phyloP scores from a whole-genome alignment of 2,113 vertebrate species.

The Pangasianodon hypophthalmus region DNA sequence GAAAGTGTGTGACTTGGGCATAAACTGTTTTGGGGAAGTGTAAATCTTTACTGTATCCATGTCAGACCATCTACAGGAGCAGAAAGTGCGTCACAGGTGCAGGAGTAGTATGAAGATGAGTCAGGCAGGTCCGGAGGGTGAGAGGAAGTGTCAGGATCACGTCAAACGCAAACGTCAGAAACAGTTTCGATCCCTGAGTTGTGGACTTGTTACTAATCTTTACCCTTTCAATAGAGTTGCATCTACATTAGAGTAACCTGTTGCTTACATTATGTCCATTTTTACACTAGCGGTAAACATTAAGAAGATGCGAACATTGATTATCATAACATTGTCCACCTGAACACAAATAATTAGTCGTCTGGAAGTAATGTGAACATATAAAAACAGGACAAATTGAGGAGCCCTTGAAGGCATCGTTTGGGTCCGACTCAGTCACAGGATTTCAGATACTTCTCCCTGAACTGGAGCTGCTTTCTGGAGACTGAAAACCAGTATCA shows the following conservation, averaged over 20 bases:
- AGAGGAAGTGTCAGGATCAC: background rate
- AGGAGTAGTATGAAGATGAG: background rate
- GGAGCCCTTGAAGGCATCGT: background rate
- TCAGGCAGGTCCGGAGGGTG: no score
- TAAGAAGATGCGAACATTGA: background rate
- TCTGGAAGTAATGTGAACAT: background rate
- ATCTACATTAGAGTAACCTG: background rate
- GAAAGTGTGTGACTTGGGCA: background rate
- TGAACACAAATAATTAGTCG: background rate
- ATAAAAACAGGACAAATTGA: background rate
- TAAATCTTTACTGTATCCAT: background rate
- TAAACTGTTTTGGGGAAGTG: background rate
- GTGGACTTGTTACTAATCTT: background rate
- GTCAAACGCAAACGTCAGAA: background rate
- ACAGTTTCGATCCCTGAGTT: background rate
- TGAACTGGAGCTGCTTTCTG: background rate
- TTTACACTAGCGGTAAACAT: background rate
- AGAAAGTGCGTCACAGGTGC: background rate
- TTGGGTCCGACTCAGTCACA: no score
- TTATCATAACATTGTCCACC: no score
- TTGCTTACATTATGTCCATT: background rate
- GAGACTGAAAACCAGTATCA: background rate
- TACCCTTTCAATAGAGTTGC: background rate
- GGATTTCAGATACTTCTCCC: background rate
- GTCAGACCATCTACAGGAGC: background rate